phyloP scores from a whole-genome alignment of 2,797 vertebrate species.

The Oophaga sylvatica region DNA sequence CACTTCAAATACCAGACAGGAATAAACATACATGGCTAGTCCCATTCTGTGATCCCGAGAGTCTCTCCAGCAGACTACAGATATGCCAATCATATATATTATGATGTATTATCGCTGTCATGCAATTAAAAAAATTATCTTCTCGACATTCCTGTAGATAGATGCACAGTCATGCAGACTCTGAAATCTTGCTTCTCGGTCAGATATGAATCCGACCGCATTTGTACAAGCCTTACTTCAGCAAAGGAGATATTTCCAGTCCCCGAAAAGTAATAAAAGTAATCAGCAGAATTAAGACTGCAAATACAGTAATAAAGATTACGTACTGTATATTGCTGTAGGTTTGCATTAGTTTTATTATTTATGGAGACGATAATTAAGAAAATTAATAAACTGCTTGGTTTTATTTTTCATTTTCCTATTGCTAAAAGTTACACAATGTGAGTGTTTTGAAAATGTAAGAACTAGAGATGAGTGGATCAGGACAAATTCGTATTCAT shows the following conservation, averaged over 20 bases:
- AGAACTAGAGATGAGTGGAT: neutral
- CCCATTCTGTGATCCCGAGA: neutral
- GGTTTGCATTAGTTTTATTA: neutral
- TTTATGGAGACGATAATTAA: neutral
- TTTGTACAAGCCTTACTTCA: constrained; percentile 21
- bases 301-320: neutral
- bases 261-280: neutral
- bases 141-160: constrained; percentile 27
- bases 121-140: constrained; percentile 26
- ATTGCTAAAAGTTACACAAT: neutral
- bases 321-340: neutral
- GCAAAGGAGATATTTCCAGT: constrained; percentile 8
- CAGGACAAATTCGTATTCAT: neutral
- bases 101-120: constrained; percentile 28
- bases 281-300: neutral
- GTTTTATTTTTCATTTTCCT: neutral
- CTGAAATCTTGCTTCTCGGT: constrained; percentile 25
- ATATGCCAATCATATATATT: constrained; percentile 1
- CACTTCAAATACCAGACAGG: neutral
- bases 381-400: neutral
- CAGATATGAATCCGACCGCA: neutral
- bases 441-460: neutral
- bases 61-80: neutral
- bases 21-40: constrained; percentile 5
- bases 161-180: constrained; percentile 27